Evolutionary conservation across 2,797 vertebrate species (phyloP), one percentile per base, ranked within the genome.

Genomic region (Periophthalmus magnuspinnatus): DNA sequence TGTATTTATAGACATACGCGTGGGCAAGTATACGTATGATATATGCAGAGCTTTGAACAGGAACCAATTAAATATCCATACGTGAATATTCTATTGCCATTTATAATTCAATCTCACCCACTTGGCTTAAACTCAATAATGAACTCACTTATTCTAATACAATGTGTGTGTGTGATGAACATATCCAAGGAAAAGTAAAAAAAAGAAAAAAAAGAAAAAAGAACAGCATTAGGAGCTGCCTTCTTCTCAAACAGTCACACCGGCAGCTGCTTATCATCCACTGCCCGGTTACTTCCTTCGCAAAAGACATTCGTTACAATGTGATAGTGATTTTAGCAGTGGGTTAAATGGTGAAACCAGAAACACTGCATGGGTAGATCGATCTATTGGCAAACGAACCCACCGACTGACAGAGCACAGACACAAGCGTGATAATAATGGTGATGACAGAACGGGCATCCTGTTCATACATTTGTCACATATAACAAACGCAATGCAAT

Each of bases 71-170:
- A 41, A 60, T 22, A 61, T 21, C 33, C 59, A 41, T 61, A 61
- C 22, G 59, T 61, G 59, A 61, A 61, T 61, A 61, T 61, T 61
- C 59, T 38, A 61, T 61, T 22, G 38, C 10, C 59, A 41, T 61
- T 21, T 22, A 61, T 61, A 38, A 61, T 61, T 41, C 59, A 61
- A 34, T 13, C 10, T 13, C 22, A 6, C 38, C 9, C 59, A 14
- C 59, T 38, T 9, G 33, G n/a, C 10, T 36, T 11, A 38, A 60
- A 58, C 56, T 21, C 59, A 38, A 22, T 61, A 38, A 61, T 34
- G 5, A 34, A 22, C 34, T 7, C n/a, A 5, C 17, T 21, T 28
- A 16, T 57, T 57, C 55, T 57, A 32, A 57, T 7, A 1, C 50
- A 13, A 10, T 10, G 7, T 8, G 4, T 6, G 22, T 1, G 17